Conservation (phyloP, 2,888 invertebrate species). For the Elmis aenea region DNA sequence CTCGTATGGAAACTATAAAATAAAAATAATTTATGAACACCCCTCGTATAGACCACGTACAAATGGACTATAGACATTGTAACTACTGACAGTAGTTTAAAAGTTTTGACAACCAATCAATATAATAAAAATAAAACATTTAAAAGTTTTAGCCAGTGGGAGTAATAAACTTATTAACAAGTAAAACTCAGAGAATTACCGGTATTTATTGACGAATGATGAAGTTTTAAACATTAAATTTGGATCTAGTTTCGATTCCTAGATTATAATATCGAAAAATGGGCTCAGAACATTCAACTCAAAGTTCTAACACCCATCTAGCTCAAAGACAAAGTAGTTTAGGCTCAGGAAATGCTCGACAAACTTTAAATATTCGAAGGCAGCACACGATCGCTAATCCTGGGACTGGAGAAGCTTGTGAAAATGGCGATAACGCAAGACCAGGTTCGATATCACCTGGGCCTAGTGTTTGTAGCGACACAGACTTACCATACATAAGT, state of each 20-base stretch:
- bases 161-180: too few relatives aligned
- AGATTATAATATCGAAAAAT: constrained; percentile 25
- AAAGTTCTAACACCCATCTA: constrained; percentile 23
- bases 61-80: too few relatives aligned
- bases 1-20: too few relatives aligned
- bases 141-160: too few relatives aligned
- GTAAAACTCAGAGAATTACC: too few relatives aligned
- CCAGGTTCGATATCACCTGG: constrained; percentile 78
- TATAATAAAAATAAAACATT: too few relatives aligned
- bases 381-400: constrained; percentile 47
- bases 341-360: constrained; percentile 17
- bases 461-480: constrained; percentile 82
- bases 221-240: constrained; percentile 1
- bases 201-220: too few relatives aligned
- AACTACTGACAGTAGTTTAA: too few relatives aligned
- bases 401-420: constrained; percentile 32
- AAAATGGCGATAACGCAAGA: constrained; percentile 46
- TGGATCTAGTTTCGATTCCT: not conserved
- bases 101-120: too few relatives aligned
- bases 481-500: constrained; percentile 85
- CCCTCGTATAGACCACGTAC: too few relatives aligned
- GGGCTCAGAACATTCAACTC: constrained; percentile 46
- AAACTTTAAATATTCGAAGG: constrained; percentile 33
- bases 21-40: too few relatives aligned
- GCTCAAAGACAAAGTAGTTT: constrained; percentile 34